Conservation (phyloP, 2,888 invertebrate genomes). For the Caenorhabditis sp. region DNA sequence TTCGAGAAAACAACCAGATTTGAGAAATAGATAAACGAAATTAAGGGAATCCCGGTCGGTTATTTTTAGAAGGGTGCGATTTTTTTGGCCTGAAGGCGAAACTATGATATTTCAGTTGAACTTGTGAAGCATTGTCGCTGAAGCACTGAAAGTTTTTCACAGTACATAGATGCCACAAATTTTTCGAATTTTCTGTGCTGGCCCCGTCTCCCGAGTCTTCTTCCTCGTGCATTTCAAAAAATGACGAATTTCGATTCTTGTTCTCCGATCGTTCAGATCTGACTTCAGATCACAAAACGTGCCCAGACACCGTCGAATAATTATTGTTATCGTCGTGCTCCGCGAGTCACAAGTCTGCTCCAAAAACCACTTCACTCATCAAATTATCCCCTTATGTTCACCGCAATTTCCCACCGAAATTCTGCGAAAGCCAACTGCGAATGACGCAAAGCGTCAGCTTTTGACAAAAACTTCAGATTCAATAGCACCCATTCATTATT, state of each 20-base stretch:
- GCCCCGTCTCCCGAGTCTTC: no score
- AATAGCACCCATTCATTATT: conserved; percentile 29
- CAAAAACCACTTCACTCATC: conserved; percentile 7
- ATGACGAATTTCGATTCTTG: neutral
- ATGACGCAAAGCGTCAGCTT: conserved; percentile 7
- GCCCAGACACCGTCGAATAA: neutral
- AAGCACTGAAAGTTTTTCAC: neutral
- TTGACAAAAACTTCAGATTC: conserved; percentile 9
- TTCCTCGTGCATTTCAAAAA: conserved; percentile 9
- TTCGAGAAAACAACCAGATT: neutral
- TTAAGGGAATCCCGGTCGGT: neutral
- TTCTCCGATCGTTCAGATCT: conserved; percentile 5
- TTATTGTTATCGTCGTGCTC: conserved; percentile 2
- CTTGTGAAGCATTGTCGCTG: no score
- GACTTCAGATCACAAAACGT: neutral
- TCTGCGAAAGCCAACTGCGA: neutral
- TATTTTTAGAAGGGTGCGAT: no score
- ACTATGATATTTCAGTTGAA: no score
- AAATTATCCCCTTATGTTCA: conserved; percentile 5
- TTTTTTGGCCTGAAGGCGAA: no score
- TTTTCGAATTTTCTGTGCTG: no score
- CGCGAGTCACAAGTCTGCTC: neutral
- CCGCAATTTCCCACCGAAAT: conserved; percentile 26
- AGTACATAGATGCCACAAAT: no score
- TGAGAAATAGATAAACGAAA: neutral